Evolutionary conservation across 2,888 invertebrate genomes (phyloP).

Genomic region (Coecobrya sp.): DNA sequence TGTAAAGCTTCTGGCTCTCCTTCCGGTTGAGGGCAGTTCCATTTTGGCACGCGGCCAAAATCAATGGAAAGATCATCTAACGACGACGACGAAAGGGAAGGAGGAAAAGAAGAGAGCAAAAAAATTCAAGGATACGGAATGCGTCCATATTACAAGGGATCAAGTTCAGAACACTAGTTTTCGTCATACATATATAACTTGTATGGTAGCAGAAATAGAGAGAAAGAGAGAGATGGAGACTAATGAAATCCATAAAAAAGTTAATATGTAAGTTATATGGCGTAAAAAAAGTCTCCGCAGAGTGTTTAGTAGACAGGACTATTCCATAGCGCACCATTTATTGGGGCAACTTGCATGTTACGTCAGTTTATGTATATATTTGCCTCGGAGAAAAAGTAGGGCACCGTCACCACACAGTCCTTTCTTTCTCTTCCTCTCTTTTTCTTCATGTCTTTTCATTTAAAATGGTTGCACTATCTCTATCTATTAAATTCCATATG

Average conservation of each 20-base stretch:
- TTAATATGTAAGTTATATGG: slow-evolving; percentile 20
- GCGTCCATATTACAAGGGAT: slow-evolving; percentile 55
- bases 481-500: slow-evolving; percentile 29
- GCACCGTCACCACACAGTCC: not conserved
- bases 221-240: not conserved
- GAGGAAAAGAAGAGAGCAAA: slow-evolving; percentile 1
- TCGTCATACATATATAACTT: not conserved
- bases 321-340: not conserved
- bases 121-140: slow-evolving; percentile 79
- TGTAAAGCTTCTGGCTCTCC: slow-evolving; percentile 88
- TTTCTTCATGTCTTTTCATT: slow-evolving; percentile 52
- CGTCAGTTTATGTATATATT: too few relatives aligned
- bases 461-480: slow-evolving; percentile 28
- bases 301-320: slow-evolving; percentile 3
- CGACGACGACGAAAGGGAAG: slow-evolving; percentile 68
- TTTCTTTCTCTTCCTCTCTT: slow-evolving; percentile 34
- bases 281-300: not conserved
- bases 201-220: not conserved
- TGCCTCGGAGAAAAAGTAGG: slow-evolving; percentile 46
- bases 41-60: slow-evolving; percentile 95
- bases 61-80: slow-evolving; percentile 92
- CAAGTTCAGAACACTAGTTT: slow-evolving; percentile 46
- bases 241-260: slow-evolving; percentile 58
- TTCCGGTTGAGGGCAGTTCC: slow-evolving; percentile 97
- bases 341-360: slow-evolving; percentile 31